These are phyloP conservation scores for Leptocoma aspasia DNA, from an alignment of 2,113 vertebrate genomes.

Conservation along the genomic window DNA sequence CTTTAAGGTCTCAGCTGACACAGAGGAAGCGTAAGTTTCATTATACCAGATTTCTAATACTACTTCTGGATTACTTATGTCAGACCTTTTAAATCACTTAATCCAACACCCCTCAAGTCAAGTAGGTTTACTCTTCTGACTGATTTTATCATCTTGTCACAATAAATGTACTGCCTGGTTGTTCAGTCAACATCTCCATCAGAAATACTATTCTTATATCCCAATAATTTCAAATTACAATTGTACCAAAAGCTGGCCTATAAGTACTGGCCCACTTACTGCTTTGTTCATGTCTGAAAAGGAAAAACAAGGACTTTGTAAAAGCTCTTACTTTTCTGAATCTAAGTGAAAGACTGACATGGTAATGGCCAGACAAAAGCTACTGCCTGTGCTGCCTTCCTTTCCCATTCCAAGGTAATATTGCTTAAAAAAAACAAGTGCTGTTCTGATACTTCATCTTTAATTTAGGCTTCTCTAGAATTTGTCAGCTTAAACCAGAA, in stretches of 20 bases:
- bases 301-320: not conserved
- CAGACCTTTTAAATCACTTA: slow-evolving; percentile 39
- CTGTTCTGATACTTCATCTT: not conserved
- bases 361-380: not conserved
- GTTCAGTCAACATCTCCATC: slow-evolving; percentile 27
- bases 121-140: not conserved
- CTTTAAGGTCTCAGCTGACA: not conserved
- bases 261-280: not conserved
- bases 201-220: slow-evolving; percentile 29
- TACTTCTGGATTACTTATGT: not conserved
- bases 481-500: slow-evolving; percentile 30
- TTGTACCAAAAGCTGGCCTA: not conserved
- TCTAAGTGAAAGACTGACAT: not conserved
- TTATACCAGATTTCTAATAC: not conserved
- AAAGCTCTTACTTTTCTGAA: not conserved
- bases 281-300: not conserved
- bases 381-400: not conserved
- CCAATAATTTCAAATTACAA: slow-evolving; percentile 8
- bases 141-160: not conserved
- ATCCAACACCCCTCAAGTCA: not conserved
- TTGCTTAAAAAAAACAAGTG: not conserved
- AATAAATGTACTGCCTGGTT: not conserved
- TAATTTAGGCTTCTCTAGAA: slow-evolving; percentile 38
- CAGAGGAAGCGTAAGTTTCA: not conserved
- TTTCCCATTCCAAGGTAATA: not conserved